Evolutionary conservation across 1,140 invertebrate genomes (phyloP).

Genomic region (Pachypeltis micranthus): DNA sequence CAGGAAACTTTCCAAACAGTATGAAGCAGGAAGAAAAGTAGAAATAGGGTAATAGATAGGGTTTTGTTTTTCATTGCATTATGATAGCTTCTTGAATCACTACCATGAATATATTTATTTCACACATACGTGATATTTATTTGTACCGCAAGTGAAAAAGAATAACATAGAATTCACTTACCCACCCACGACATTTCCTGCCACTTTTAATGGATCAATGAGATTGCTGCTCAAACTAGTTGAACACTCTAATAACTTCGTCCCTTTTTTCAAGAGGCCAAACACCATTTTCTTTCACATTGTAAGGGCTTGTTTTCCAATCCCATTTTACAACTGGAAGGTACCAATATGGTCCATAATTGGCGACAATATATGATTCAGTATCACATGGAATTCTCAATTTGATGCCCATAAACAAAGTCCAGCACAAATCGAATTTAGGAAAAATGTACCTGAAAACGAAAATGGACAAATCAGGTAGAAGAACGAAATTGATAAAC

Average conservation of each 20-base stretch:
- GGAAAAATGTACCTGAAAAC: slow-evolving; percentile 43
- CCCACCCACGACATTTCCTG: no score
- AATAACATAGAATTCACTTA: no score
- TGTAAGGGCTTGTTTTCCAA: slow-evolving; percentile 46
- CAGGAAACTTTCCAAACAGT: no score
- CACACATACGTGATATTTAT: no score
- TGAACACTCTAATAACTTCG: background rate
- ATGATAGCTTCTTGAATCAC: no score
- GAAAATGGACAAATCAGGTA: slow-evolving; percentile 10
- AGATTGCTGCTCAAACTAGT: no score
- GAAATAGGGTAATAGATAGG: no score
- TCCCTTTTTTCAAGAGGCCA: slow-evolving; percentile 34
- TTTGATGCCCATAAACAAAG: slow-evolving; percentile 41
- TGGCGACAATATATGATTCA: slow-evolving; percentile 41
- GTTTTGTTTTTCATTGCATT: no score
- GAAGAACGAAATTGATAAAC: background rate
- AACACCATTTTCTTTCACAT: slow-evolving; percentile 42
- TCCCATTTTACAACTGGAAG: slow-evolving; percentile 42
- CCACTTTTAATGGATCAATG: no score
- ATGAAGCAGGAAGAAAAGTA: no score
- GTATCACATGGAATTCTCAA: slow-evolving; percentile 46
- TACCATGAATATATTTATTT: no score
- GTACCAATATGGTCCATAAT: slow-evolving; percentile 45
- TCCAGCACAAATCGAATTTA: slow-evolving; percentile 45
- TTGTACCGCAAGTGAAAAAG: no score